Evolutionary conservation across 2,797 vertebrate species (phyloP).

Genomic region (Microtus agrestis): DNA sequence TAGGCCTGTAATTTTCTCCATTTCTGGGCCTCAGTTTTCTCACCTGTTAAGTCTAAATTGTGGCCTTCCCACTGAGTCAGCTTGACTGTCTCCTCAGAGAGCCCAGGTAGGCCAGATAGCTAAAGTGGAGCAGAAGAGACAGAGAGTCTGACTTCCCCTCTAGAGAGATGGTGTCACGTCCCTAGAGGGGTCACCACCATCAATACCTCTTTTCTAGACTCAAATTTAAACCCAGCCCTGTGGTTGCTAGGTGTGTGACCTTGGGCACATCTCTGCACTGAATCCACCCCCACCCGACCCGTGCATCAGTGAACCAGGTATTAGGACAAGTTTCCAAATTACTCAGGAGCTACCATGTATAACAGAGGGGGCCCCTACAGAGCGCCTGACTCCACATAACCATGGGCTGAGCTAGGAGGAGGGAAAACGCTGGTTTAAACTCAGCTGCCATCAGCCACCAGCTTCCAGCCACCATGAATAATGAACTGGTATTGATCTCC

Average conservation of each 20-base stretch:
- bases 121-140: neutral
- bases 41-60: conserved; percentile 10
- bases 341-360: neutral
- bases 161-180: conserved; percentile 1
- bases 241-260: conserved; percentile 9
- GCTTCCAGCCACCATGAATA: conserved; percentile 52
- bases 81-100: conserved; percentile 1
- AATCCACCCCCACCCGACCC: neutral
- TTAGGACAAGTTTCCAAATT: neutral
- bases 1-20: neutral
- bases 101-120: neutral
- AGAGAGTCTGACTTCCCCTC: neutral
- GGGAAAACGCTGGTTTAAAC: neutral
- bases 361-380: neutral
- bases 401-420: neutral
- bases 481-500: conserved; percentile 73
- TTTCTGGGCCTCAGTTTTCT: conserved; percentile 7
- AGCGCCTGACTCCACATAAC: neutral
- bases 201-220: neutral
- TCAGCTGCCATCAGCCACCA: neutral
- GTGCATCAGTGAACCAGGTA: neutral
- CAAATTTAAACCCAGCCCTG: neutral
- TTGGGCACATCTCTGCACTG: conserved; percentile 5
- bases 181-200: neutral
- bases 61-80: neutral